Percentiles rank a stretch among this genome's conserved stretches.
Evolutionary conservation across 2,797 vertebrate genomes (phyloP).

Genomic region (Melopsittacus undulatus): DNA sequence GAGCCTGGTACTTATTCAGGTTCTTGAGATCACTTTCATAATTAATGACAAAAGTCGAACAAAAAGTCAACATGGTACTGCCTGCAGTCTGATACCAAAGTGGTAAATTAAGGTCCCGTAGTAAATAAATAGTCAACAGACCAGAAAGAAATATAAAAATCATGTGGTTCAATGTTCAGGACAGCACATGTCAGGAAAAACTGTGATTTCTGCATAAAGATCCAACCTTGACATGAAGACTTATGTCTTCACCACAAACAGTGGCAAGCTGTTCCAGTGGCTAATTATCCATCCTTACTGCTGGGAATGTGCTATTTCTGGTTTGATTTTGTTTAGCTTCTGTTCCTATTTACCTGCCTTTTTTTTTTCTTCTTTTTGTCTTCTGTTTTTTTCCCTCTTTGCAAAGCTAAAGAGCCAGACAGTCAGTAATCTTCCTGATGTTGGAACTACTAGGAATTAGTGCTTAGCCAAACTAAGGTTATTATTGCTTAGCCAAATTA

Average conservation of each 20-base stretch:
- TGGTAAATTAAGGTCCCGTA: neutral
- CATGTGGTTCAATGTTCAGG: neutral
- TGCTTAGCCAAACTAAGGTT: neutral
- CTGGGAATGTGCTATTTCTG: neutral
- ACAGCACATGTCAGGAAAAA: neutral
- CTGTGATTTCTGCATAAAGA: neutral
- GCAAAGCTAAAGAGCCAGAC: neutral
- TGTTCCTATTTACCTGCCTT: neutral
- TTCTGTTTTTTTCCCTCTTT: neutral
- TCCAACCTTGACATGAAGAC: neutral
- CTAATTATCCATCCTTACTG: constrained; percentile 7
- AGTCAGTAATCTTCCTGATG: neutral
- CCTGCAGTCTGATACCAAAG: neutral
- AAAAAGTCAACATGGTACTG: neutral
- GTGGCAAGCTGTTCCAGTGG: neutral
- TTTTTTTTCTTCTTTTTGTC: neutral
- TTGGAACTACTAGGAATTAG: neutral
- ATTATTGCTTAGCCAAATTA: neutral
- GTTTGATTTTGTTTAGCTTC: constrained; percentile 3
- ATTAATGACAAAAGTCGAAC: neutral
- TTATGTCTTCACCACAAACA: neutral
- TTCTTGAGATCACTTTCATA: neutral
- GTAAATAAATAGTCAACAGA: neutral
- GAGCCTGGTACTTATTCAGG: neutral
- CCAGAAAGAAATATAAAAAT: neutral